phyloP scores from a whole-genome alignment of 2,888 invertebrate genomes.

The Zygothrica quintamaculata region DNA sequence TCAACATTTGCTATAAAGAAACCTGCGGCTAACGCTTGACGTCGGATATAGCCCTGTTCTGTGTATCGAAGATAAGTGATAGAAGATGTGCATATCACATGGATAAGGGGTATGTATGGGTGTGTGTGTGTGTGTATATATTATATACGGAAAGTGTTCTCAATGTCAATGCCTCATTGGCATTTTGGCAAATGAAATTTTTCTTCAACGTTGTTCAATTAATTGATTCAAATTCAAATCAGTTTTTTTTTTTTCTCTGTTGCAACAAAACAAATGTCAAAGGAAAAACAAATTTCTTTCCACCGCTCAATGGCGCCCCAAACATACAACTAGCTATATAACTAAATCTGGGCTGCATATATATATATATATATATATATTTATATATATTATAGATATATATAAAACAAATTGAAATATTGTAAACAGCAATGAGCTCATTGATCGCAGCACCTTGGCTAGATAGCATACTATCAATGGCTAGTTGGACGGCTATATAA shows the following conservation, averaged over 20 bases:
- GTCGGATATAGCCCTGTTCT: conserved; percentile 21
- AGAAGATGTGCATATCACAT: conserved; percentile 1
- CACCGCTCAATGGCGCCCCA: conserved; percentile 50
- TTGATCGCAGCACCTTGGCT: conserved; percentile 47
- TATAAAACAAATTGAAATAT: no score
- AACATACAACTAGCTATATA: conserved; percentile 11
- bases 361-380: conserved; percentile 13
- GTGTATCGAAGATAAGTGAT: conserved; percentile 26
- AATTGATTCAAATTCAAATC: conserved; percentile 60
- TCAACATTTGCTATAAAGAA: conserved; percentile 67
- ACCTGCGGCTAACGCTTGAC: conserved; percentile 46
- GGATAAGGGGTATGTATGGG: conserved; percentile 3
- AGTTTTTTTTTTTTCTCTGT: not conserved
- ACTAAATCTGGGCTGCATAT: not conserved
- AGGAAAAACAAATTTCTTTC: conserved; percentile 16
- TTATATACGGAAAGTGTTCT: conserved; percentile 42
- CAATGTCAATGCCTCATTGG: conserved; percentile 80
- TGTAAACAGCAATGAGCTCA: conserved; percentile 70
- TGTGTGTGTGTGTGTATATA: no score
- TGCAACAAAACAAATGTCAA: conserved; percentile 24
- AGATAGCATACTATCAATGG: no score
- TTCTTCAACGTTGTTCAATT: conserved; percentile 61
- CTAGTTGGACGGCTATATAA: no score
- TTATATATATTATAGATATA: conserved; percentile 25
- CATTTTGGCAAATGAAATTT: conserved; percentile 71